Conservation (phyloP, 2,888 invertebrate genomes). For the Coecobrya sp. region DNA sequence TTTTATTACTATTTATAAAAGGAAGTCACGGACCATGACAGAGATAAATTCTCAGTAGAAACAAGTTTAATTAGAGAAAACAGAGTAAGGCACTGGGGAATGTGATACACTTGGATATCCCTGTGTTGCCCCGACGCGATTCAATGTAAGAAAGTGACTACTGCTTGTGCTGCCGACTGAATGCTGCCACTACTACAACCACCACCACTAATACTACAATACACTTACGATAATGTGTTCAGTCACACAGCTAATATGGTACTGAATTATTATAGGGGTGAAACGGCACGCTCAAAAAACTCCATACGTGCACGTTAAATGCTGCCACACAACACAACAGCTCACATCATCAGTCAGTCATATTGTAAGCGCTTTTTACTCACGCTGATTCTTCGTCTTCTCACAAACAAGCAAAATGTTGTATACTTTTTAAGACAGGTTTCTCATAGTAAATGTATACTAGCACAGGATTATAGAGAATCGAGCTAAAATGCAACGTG, state of each 20-base stretch:
- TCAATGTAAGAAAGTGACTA: slow-evolving; percentile 41
- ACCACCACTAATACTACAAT: slow-evolving; percentile 41
- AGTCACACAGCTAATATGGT: slow-evolving; percentile 78
- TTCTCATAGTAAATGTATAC: neutral
- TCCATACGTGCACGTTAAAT: slow-evolving; percentile 51
- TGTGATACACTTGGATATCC: slow-evolving; percentile 29
- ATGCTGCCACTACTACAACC: slow-evolving; percentile 52
- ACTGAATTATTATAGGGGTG: slow-evolving; percentile 77
- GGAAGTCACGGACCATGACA: slow-evolving; percentile 43
- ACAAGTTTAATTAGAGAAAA: slow-evolving; percentile 62
- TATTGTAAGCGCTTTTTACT: slow-evolving; percentile 18
- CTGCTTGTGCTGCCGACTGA: neutral
- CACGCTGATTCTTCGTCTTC: neutral
- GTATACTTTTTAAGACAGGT: slow-evolving; percentile 56
- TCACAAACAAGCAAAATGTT: neutral
- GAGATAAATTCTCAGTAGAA: slow-evolving; percentile 38
- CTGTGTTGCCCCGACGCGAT: slow-evolving; percentile 55
- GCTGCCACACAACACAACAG: slow-evolving; percentile 32
- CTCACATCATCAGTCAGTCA: slow-evolving; percentile 51
- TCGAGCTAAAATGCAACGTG: neutral
- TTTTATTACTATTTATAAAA: slow-evolving; percentile 10
- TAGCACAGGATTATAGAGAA: neutral
- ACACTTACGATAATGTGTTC: slow-evolving; percentile 71
- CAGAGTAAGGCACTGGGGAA: slow-evolving; percentile 75
- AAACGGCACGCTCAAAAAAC: slow-evolving; percentile 75